Evolutionary conservation across 2,888 invertebrate genomes (phyloP).

Genomic region (Leucophenga montana): DNA sequence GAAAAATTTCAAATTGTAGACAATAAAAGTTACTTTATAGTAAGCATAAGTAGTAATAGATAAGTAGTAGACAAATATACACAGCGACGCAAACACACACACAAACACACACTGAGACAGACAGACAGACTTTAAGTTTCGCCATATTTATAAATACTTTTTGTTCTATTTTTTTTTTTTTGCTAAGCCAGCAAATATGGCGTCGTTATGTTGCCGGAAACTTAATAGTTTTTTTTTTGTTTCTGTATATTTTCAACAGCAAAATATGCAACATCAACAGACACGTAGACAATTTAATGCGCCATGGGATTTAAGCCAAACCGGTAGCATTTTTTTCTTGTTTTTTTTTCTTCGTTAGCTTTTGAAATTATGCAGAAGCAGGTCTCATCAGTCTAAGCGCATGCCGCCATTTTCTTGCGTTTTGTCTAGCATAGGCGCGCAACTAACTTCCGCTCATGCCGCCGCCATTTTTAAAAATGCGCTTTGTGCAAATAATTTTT

Average conservation of each 20-base stretch:
- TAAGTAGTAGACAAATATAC: constrained; percentile 34
- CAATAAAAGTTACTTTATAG: background rate
- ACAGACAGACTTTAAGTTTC: constrained; percentile 27
- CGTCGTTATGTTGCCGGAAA: background rate
- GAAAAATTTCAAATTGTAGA: constrained; percentile 38
- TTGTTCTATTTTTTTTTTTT: too few species aligned
- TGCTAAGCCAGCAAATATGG: background rate
- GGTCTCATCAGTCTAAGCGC: too few species aligned
- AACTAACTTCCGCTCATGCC: background rate
- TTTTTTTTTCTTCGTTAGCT: too few species aligned
- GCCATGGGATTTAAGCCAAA: constrained; percentile 49
- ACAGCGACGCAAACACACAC: constrained; percentile 23
- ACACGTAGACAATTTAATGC: constrained; percentile 60
- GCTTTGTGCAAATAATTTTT: too few species aligned
- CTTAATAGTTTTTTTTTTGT: constrained; percentile 19
- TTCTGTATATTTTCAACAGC: constrained; percentile 12
- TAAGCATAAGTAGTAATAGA: constrained; percentile 26
- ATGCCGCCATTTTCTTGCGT: constrained; percentile 15
- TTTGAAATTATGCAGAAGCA: too few species aligned
- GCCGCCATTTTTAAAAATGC: background rate
- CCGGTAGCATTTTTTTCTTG: constrained; percentile 53
- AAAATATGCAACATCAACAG: constrained; percentile 53
- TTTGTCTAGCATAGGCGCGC: constrained; percentile 1
- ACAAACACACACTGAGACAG: constrained; percentile 17
- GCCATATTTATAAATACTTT: too few species aligned